Evolutionary conservation across 2,113 vertebrate species (phyloP).

Genomic region (Grammatotria lemairii): DNA sequence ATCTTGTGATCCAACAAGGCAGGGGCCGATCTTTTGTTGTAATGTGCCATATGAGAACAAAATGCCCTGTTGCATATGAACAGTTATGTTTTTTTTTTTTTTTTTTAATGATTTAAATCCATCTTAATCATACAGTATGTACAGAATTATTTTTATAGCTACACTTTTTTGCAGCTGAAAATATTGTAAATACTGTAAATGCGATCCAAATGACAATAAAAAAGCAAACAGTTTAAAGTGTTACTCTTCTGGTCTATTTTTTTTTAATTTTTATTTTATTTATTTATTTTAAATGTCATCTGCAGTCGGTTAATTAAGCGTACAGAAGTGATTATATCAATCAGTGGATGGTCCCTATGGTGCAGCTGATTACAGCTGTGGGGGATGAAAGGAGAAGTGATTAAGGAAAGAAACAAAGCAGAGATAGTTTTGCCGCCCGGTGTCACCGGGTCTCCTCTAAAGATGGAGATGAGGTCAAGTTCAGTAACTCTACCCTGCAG

Average conservation of each 20-base stretch:
- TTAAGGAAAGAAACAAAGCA: neutral
- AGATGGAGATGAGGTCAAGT: neutral
- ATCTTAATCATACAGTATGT: neutral
- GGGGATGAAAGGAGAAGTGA: neutral
- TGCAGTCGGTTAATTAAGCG: neutral
- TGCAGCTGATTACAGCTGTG: neutral
- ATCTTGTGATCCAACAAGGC: neutral
- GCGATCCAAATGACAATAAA: neutral
- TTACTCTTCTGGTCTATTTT: neutral
- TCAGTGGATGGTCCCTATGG: neutral
- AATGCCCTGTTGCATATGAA: neutral
- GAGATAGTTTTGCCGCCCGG: neutral
- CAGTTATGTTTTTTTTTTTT: neutral
- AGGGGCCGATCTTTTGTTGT: neutral
- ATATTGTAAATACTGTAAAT: slow-evolving; percentile 45
- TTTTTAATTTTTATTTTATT: neutral
- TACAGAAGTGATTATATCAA: neutral
- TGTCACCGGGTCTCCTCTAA: neutral
- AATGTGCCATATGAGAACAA: slow-evolving; percentile 1
- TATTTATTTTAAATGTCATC: neutral
- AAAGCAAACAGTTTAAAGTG: neutral
- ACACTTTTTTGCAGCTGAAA: slow-evolving; percentile 4
- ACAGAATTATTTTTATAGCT: slow-evolving; percentile 55
- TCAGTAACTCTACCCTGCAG: neutral
- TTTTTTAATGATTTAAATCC: slow-evolving; percentile 7